Base-by-base conservation (phyloP, 92 coral and sea anemone genomes). In the Plumapathes pennacea region DNA sequence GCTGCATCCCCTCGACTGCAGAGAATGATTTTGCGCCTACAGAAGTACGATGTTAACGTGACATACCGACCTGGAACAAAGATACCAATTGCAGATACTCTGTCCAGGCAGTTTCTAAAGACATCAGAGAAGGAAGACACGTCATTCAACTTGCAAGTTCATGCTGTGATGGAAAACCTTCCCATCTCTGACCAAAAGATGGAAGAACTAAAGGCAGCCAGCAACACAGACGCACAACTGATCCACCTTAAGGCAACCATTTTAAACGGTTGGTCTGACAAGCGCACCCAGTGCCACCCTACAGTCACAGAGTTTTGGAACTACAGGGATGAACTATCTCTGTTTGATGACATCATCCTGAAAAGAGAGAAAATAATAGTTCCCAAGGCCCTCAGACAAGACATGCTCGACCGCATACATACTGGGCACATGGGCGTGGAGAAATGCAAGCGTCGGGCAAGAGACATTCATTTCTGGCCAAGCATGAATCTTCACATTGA, bases 371-470 rank as follows among this genome's bases (percentile, higher is more conserved):
- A 14, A 2, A 51, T 51, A 4, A 39, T 51, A 4, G 29, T 51
- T 11, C 59, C 59, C 3, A 24, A 3, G 18, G 19, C 60, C 50
- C 22, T 71, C 13, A 46, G 58, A 28, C 20, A 22, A 6, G 25
- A 59, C 14, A 32, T 71, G 33, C 43, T 46, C 46, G 4, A 62
- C 32, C 18, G 31, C 34, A 71, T 54, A 22, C 78, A 71, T 41
- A 57, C 29, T 39, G 78, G 72, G 21, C 71, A 60, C 43, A 30
- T 40, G 15, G 62, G 71, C 9, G 41, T 60, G 22, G 78, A 48
- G 20, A 60, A 59, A 29, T 24, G 60, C 60, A 60, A 71, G 44
- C 71, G 22, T 24, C 46, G 71, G 7, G 78, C 71, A 22, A 71
- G 30, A 48, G 54, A 57, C 26, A 7, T 36, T 6, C 67, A 64